Percentiles rank a stretch among this genome's conserved stretches.
Conservation (phyloP, 2,888 invertebrate species). For the Tanaodytes sp. region DNA sequence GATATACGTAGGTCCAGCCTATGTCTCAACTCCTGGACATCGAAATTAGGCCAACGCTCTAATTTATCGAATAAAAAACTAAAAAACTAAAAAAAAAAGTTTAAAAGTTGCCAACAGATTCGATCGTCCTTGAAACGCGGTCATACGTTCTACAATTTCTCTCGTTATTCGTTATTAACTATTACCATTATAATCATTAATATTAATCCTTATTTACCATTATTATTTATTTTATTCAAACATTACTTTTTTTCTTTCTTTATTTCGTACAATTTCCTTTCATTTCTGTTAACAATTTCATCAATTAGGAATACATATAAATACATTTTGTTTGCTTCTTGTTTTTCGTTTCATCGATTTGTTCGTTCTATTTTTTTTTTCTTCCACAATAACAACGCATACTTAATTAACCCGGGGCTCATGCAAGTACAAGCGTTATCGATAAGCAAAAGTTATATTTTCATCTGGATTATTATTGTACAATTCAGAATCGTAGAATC, state of each 20-base stretch:
- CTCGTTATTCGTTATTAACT: too few species aligned
- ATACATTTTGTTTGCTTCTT: slow-evolving; percentile 25
- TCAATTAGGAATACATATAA: slow-evolving; percentile 35
- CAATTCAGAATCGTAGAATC: slow-evolving; percentile 12
- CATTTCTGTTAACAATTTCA: slow-evolving; percentile 47
- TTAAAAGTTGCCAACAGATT: neutral
- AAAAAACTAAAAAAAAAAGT: slow-evolving; percentile 10
- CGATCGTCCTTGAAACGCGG: neutral
- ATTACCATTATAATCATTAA: too few species aligned
- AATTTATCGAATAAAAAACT: too few species aligned
- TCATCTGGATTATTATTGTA: slow-evolving; percentile 26
- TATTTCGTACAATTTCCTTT: slow-evolving; percentile 22
- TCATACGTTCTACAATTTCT: too few species aligned
- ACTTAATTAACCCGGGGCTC: slow-evolving; percentile 29
- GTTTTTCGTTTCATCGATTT: too few species aligned
- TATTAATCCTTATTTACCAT: too few species aligned
- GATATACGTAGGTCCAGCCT: slow-evolving; percentile 68
- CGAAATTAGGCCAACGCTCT: slow-evolving; percentile 35
- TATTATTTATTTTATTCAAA: too few species aligned
- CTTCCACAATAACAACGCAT: slow-evolving; percentile 39
- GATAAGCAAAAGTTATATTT: slow-evolving; percentile 21
- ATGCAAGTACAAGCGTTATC: slow-evolving; percentile 32
- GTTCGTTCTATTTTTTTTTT: too few species aligned
- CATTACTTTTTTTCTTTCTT: slow-evolving; percentile 7
- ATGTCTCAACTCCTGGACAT: slow-evolving; percentile 33